A percentile compares a stretch with the other conserved stretches of the same genome.
These are phyloP conservation scores for Hydropsyche tenuis DNA, from an alignment of 1,140 invertebrate genomes.

Conservation along the genomic window DNA sequence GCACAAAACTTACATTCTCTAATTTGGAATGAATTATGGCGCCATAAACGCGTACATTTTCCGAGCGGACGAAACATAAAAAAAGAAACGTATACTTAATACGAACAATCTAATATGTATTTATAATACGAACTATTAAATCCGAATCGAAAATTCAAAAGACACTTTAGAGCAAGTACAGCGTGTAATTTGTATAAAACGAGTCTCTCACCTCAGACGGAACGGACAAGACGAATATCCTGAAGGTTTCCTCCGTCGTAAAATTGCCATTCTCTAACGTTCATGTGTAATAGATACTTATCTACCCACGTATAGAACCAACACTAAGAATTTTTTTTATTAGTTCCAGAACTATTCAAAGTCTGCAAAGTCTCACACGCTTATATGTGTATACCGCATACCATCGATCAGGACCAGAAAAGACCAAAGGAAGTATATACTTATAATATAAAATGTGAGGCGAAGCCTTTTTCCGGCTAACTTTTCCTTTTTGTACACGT, in stretches of 20 bases:
- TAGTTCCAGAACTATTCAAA: background rate
- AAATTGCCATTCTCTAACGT: conserved; percentile 3
- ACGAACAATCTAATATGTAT: too few species aligned
- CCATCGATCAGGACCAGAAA: conserved; percentile 1
- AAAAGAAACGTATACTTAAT: too few species aligned
- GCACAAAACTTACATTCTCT: too few species aligned
- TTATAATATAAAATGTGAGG: too few species aligned
- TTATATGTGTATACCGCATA: background rate
- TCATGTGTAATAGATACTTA: background rate
- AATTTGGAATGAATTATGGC: too few species aligned
- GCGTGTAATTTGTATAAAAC: background rate
- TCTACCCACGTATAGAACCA: background rate
- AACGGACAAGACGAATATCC: conserved; percentile 12
- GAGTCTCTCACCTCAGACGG: background rate
- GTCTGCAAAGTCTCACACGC: conserved; percentile 1
- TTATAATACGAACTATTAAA: too few species aligned
- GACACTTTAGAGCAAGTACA: too few species aligned
- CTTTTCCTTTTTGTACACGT: background rate
- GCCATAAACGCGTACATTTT: too few species aligned
- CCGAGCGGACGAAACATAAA: too few species aligned
- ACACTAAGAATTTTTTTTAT: conserved; percentile 7
- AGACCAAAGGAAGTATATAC: background rate
- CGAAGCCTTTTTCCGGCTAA: too few species aligned
- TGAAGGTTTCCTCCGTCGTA: background rate
- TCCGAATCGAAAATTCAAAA: too few species aligned